Conservation (phyloP, 2,113 vertebrate genomes). For the Siniperca chuatsi region DNA sequence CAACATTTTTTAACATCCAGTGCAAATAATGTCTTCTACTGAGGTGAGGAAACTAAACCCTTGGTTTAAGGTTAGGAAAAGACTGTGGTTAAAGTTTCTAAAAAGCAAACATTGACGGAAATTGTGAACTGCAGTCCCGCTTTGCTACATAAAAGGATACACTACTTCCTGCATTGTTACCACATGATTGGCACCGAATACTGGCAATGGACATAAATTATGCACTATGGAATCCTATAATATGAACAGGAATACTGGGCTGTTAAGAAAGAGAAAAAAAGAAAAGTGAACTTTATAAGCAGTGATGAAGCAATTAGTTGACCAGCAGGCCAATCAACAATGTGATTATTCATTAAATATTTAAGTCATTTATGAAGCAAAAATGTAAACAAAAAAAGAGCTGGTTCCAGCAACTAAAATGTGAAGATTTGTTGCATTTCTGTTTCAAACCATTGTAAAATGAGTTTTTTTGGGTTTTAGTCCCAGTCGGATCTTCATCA, state of each 20-base stretch:
- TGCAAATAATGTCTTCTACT: neutral
- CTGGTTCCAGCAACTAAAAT: neutral
- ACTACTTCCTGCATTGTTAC: neutral
- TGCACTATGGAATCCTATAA: neutral
- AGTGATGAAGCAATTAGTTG: neutral
- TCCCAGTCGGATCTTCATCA: neutral
- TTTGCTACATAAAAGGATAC: neutral
- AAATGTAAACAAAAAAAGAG: neutral
- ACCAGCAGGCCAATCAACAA: neutral
- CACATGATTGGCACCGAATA: neutral
- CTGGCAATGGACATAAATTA: neutral
- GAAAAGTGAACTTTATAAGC: neutral
- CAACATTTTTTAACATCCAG: neutral
- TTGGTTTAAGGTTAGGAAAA: neutral
- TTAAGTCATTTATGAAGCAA: neutral
- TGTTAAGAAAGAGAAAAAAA: neutral
- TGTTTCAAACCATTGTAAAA: neutral
- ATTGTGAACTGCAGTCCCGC: neutral
- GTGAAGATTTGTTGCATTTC: neutral
- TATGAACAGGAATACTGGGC: neutral
- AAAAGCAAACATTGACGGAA: neutral
- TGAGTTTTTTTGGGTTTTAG: neutral
- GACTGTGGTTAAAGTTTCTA: neutral
- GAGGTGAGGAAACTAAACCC: neutral
- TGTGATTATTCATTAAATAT: neutral